These are phyloP conservation scores for Dallia pectoralis DNA, from an alignment of 2,797 vertebrate species.

Conservation along the genomic window DNA sequence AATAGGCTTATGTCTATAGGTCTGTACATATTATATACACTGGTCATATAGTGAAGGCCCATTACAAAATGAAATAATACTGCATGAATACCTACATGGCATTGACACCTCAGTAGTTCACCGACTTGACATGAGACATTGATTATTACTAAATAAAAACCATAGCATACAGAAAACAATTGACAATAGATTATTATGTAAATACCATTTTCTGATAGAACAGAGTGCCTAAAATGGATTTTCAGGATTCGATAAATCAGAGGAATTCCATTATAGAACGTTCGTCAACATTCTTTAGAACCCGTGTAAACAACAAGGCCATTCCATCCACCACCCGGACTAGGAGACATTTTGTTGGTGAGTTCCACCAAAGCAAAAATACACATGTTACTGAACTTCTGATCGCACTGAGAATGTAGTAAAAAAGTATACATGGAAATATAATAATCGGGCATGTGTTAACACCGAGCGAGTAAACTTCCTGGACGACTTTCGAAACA, in stretches of 20 bases:
- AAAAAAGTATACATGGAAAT: background rate
- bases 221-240: background rate
- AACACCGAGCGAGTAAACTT: background rate
- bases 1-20: background rate
- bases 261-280: background rate
- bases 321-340: background rate
- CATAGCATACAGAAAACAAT: background rate
- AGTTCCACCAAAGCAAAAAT: background rate
- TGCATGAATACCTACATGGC: background rate
- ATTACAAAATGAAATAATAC: background rate
- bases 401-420: background rate
- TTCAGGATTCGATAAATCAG: background rate
- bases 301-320: conserved; percentile 49
- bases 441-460: background rate
- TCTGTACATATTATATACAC: background rate
- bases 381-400: background rate
- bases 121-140: background rate
- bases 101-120: background rate
- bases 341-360: background rate
- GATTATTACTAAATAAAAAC: background rate
- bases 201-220: background rate
- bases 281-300: conserved; percentile 1
- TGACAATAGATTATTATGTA: background rate
- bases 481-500: background rate
- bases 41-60: background rate